Conservation (phyloP, 2,797 vertebrate genomes). For the Delichon dasypus region DNA sequence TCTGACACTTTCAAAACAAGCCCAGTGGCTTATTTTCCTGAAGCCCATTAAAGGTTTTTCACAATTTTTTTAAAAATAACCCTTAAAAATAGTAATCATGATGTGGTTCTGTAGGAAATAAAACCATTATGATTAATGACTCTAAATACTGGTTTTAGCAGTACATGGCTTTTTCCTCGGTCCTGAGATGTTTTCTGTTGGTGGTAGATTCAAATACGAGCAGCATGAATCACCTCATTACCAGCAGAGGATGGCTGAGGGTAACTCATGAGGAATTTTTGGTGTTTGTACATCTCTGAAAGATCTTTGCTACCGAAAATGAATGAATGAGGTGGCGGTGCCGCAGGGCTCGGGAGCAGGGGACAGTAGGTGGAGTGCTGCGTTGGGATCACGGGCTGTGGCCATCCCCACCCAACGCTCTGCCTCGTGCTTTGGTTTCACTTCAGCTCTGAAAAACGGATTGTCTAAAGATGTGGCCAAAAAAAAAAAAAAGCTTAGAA, state of each 20-base stretch:
- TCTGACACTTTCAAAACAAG: conserved; percentile 53
- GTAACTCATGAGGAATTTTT: not conserved
- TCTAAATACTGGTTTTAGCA: not conserved
- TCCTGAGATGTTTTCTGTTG: not conserved
- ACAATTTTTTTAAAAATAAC: conserved; percentile 36
- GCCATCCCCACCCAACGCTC: not conserved
- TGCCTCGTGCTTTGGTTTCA: not conserved
- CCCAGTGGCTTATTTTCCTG: conserved; percentile 34
- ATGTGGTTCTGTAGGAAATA: conserved; percentile 42
- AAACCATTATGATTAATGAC: conserved; percentile 4
- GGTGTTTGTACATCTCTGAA: not conserved
- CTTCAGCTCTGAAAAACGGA: conserved; percentile 13
- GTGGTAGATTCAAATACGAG: not conserved
- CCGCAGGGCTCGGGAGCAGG: not conserved
- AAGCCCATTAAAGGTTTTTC: conserved; percentile 36
- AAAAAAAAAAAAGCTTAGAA: not conserved
- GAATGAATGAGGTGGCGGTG: not conserved
- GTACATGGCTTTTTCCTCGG: not conserved
- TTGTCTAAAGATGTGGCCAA: not conserved
- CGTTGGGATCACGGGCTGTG: not conserved
- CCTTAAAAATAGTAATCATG: conserved; percentile 28
- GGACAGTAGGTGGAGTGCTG: conserved; percentile 54
- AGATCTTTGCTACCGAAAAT: not conserved
- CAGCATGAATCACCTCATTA: conserved; percentile 22
- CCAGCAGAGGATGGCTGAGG: conserved; percentile 34